Percentiles rank a stretch among this genome's conserved stretches.
Evolutionary conservation across 2,797 vertebrate genomes (phyloP).

Genomic region (Hydrocynus forskahlii): DNA sequence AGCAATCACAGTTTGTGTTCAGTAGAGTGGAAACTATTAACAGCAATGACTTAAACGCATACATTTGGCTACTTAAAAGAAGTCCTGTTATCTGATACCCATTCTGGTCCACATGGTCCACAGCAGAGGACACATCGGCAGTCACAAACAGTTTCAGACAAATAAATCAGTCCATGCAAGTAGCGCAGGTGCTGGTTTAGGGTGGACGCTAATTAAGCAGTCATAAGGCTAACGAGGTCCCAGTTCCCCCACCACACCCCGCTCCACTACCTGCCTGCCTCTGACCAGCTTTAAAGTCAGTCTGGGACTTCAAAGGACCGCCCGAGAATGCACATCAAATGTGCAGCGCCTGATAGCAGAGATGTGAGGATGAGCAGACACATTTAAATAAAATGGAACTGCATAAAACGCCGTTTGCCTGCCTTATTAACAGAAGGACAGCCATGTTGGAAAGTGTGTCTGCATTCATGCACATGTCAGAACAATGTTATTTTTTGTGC

Average conservation of each 20-base stretch:
- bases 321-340: slow-evolving; percentile 61
- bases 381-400: slow-evolving; percentile 69
- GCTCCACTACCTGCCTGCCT: slow-evolving; percentile 73
- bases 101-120: slow-evolving; percentile 58
- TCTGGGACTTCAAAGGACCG: slow-evolving; percentile 77
- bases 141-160: slow-evolving; percentile 58
- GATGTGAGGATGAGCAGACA: slow-evolving; percentile 65
- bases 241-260: neutral
- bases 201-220: slow-evolving; percentile 71
- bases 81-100: slow-evolving; percentile 62
- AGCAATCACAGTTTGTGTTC: slow-evolving; percentile 19
- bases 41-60: slow-evolving; percentile 32
- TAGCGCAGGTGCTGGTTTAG: slow-evolving; percentile 68
- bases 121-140: slow-evolving; percentile 62
- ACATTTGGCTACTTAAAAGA: slow-evolving; percentile 20
- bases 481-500: no score
- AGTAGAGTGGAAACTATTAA: neutral
- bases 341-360: slow-evolving; percentile 49
- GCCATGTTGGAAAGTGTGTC: slow-evolving; percentile 9
- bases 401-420: slow-evolving; percentile 26
- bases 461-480: neutral
- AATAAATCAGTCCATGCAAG: slow-evolving; percentile 71
- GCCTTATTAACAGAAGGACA: neutral
- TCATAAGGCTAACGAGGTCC: slow-evolving; percentile 60
- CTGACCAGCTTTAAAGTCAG: slow-evolving; percentile 76